phyloP scores from a whole-genome alignment of 2,797 vertebrate species.

The Heliangelus exortis region DNA sequence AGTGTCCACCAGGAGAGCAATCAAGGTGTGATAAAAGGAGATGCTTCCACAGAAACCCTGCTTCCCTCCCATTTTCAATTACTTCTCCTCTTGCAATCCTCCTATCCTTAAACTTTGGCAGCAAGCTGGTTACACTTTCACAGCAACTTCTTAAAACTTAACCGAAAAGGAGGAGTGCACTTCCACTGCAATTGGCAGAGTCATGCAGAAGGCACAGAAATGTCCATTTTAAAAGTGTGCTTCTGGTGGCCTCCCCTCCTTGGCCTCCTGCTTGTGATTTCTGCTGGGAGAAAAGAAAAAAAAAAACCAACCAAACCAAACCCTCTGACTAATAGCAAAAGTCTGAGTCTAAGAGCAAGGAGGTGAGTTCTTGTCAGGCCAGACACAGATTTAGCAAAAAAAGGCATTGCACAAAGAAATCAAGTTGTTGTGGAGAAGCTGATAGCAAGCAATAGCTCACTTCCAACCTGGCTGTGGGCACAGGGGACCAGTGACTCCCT shows the following conservation, averaged over 20 bases:
- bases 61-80: neutral
- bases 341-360: neutral
- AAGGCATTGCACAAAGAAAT: neutral
- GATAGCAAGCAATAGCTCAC: accelerated
- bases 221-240: neutral
- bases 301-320: too few species aligned
- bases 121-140: neutral
- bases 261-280: neutral
- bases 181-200: neutral
- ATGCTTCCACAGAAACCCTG: neutral
- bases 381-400: neutral
- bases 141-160: neutral
- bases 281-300: neutral
- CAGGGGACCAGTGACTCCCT: neutral
- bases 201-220: neutral
- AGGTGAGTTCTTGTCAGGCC: neutral
- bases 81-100: neutral
- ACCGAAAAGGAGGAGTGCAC: neutral
- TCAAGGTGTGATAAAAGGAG: neutral
- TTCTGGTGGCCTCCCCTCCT: neutral
- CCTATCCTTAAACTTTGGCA: neutral
- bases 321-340: neutral
- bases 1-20: neutral
- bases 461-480: neutral
- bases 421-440: neutral